Base-by-base conservation (phyloP, 2,888 invertebrate genomes). In the Troides aeacus region DNA sequence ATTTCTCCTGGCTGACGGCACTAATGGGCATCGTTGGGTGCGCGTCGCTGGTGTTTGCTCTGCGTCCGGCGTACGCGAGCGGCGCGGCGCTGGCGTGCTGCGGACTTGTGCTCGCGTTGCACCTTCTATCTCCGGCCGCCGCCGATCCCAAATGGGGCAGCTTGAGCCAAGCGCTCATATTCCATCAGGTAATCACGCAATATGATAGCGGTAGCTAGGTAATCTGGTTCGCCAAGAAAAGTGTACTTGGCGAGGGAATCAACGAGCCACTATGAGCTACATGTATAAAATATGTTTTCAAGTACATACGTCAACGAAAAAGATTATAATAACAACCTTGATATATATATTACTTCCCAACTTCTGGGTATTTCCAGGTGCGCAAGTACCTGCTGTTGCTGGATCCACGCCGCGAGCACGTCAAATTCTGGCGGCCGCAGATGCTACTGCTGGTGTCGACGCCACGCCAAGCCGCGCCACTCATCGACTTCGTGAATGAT, bases 391-490 rank as follows among this genome's bases (percentile, higher is more conserved):
- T 99, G 15, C 93, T 99, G 0, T 95, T 99, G 87, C 88, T 99
- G 84, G 99, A 99, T 88, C 97, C 97, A 0, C 95, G 99, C 0
- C 99, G 99, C 75, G 97, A 99, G 83, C 99, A 99, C 88, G 99
- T 99, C 2, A 99, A 99, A 92, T 99, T 98, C 90, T 99, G 99
- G 99, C 93, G 99, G 2, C 99, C 99, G 0, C 99, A 99, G 93
- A 97, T 99, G 91, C 89, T 99, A 68, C 92, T 99, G 2, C 93
- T 99, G 87, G 96, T 99, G 0, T 95, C 97, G 0, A 97, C 98
- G 71, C 99, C 99, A 0, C 93, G 99, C 15, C 96, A 97, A 10
- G 94, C 96, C 17, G 97, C 97, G 80, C 98, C 99, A 0, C 93
- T 99, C 60, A 98, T 99, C 56, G 97, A 98, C 88, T 99, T 99